Conservation (phyloP, 2,888 invertebrate genomes). For the Desoria tigrina region DNA sequence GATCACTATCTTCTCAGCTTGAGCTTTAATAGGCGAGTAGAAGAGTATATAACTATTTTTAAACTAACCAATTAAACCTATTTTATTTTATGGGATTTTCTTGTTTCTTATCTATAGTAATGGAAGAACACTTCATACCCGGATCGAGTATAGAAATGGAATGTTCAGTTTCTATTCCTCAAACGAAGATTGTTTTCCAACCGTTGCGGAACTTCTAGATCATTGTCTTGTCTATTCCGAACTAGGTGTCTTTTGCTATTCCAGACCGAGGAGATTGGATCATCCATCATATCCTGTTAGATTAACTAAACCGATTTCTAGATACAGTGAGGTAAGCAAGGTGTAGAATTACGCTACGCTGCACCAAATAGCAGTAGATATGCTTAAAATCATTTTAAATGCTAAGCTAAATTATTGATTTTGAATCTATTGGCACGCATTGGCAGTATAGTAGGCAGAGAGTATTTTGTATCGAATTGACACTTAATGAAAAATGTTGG, state of each 20-base stretch:
- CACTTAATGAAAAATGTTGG: not conserved
- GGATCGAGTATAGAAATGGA: constrained; percentile 72
- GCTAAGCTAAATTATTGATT: too few species aligned
- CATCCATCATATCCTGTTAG: constrained; percentile 73
- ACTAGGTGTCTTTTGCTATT: constrained; percentile 72
- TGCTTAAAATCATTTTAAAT: too few species aligned
- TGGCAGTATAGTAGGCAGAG: too few species aligned
- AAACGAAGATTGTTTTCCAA: constrained; percentile 63
- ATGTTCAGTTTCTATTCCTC: constrained; percentile 61
- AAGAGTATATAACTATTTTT: not conserved
- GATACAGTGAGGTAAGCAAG: constrained; percentile 65
- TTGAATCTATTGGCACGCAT: too few species aligned
- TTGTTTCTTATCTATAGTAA: constrained; percentile 54
- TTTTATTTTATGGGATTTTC: too few species aligned
- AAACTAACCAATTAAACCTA: too few species aligned
- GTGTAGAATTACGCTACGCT: not conserved
- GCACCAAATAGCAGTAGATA: not conserved
- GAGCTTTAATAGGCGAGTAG: constrained; percentile 66
- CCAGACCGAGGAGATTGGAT: constrained; percentile 67
- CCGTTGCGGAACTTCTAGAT: constrained; percentile 72
- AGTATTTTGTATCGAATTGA: too few species aligned
- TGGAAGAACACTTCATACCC: constrained; percentile 71
- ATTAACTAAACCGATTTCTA: constrained; percentile 71
- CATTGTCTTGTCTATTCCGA: constrained; percentile 72
- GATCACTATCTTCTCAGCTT: constrained; percentile 70